phyloP scores from a whole-genome alignment of 2,888 invertebrate species.

The Erebia palarica region DNA sequence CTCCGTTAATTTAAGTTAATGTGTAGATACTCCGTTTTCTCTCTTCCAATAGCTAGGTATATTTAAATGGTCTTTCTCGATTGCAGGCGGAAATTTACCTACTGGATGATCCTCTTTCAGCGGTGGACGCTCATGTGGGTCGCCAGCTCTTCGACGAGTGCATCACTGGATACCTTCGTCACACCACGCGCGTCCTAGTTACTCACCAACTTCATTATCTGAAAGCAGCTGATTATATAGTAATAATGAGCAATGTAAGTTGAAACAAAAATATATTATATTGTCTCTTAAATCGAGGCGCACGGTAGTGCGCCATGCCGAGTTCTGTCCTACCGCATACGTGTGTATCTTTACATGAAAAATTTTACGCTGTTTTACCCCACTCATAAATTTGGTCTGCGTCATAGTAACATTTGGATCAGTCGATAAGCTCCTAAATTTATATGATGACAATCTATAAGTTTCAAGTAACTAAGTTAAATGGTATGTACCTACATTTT shows the following conservation, averaged over 20 bases:
- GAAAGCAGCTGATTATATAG: constrained; percentile 77
- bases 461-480: no score
- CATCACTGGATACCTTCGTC: constrained; percentile 84
- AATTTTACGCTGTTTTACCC: no score
- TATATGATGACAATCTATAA: no score
- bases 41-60: not conserved
- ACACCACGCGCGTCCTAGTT: constrained; percentile 89
- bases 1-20: no score
- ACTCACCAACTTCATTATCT: constrained; percentile 93
- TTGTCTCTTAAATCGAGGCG: not conserved
- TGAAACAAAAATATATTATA: not conserved
- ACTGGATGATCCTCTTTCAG: constrained; percentile 91
- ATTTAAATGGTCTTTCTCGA: not conserved
- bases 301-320: not conserved
- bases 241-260: constrained; percentile 80
- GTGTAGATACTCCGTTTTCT: not conserved
- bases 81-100: constrained; percentile 88
- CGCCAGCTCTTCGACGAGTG: constrained; percentile 90
- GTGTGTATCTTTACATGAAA: no score
- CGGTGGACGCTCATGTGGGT: constrained; percentile 91
- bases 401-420: no score
- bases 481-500: no score
- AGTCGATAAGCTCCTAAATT: no score
- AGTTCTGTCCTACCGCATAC: no score
- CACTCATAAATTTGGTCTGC: no score